Evolutionary conservation across 2,888 invertebrate species (phyloP).

Genomic region (Antheraea yamamai): DNA sequence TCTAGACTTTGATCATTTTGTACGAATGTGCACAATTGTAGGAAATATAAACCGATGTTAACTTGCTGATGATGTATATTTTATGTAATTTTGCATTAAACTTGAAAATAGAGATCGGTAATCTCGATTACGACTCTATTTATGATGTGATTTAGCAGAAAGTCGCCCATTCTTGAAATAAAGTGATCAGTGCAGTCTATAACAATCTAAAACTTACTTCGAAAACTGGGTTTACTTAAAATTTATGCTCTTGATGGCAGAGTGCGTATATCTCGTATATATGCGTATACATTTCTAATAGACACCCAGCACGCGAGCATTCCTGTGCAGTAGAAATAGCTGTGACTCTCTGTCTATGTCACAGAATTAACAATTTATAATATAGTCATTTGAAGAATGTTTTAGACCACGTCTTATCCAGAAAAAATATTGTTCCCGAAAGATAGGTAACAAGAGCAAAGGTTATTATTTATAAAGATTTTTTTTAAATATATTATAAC

Average conservation of each 20-base stretch:
- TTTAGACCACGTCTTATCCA: too few species aligned
- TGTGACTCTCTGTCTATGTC: not conserved
- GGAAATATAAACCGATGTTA: not conserved
- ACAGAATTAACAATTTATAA: not conserved
- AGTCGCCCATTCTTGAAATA: not conserved
- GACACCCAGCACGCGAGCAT: too few species aligned
- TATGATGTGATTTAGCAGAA: not conserved
- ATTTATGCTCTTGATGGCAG: not conserved
- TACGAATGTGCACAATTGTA: not conserved
- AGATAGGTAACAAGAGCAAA: too few species aligned
- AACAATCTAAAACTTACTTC: not conserved
- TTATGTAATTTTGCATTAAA: not conserved
- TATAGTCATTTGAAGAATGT: too few species aligned
- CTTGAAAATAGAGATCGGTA: not conserved
- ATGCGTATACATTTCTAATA: too few species aligned
- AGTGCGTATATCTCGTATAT: not conserved
- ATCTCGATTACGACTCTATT: not conserved
- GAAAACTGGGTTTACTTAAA: not conserved
- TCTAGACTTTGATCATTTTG: slow-evolving; percentile 39
- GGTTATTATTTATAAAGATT: too few species aligned
- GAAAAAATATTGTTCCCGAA: too few species aligned
- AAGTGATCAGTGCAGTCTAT: not conserved
- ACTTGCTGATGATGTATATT: not conserved
- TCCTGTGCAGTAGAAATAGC: not conserved
- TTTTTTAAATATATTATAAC: too few species aligned